Conservation (phyloP, 2,888 invertebrate species). For the Drosophila parthenogenetica region DNA sequence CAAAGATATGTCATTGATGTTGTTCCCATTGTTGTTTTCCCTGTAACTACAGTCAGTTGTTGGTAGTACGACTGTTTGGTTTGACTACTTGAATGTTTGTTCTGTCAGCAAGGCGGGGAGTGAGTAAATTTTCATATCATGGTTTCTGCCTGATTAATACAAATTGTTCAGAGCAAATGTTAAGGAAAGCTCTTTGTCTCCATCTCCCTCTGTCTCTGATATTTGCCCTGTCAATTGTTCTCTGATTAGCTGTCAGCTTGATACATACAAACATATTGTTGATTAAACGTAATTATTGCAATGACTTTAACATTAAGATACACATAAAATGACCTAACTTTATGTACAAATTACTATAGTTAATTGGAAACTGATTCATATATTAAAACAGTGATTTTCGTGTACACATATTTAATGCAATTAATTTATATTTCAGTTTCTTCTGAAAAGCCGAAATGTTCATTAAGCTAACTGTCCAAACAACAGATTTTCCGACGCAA, state of each 20-base stretch:
- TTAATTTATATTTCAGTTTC: too few species aligned
- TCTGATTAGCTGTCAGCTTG: conserved; percentile 45
- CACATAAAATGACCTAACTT: neutral
- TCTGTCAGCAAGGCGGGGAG: conserved; percentile 26
- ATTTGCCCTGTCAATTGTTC: conserved; percentile 28
- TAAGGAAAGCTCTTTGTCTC: neutral
- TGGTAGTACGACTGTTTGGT: conserved; percentile 26
- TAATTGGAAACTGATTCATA: too few species aligned
- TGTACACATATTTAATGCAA: too few species aligned
- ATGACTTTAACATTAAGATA: neutral
- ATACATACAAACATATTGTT: conserved; percentile 1
- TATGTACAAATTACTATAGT: neutral
- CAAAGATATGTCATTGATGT: conserved; percentile 33
- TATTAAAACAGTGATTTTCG: too few species aligned
- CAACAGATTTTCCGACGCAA: neutral
- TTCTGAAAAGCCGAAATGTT: too few species aligned
- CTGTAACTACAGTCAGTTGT: conserved; percentile 7
- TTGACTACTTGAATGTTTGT: conserved; percentile 38
- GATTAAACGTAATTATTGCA: neutral
- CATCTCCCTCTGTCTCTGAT: neutral
- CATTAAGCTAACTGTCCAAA: too few species aligned
- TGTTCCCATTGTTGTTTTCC: conserved; percentile 23
- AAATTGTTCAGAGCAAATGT: conserved; percentile 15
- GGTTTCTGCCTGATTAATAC: conserved; percentile 35
- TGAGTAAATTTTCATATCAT: conserved; percentile 36